Evolutionary conservation across 2,113 vertebrate species (phyloP), one percentile per base, ranked within the genome.

Genomic region (Sterrhoptilus dennistouni): DNA sequence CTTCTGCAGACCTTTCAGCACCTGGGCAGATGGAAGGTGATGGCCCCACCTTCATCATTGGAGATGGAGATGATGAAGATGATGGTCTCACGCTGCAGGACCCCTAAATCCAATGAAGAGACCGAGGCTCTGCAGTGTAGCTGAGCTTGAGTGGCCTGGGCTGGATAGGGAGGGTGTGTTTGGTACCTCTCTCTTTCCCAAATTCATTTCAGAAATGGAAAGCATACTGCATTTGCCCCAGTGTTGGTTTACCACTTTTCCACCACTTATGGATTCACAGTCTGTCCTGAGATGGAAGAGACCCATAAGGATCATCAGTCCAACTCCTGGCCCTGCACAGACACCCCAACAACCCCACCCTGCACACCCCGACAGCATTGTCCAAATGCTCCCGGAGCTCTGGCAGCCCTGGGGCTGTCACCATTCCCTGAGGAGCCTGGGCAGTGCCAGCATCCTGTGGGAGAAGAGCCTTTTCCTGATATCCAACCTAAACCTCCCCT

Each of bases 101-200:
- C 6, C 8, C 27, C n/a, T 38, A 21, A 68, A 81, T 57, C 6
- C 0, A 0, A 33, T 38, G 22, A 22, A 31, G 40, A 66, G 16
- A 33, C 15, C 1, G 0, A 52, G 24, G 18, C 47, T 40, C 27
- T 33, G 63, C 63, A 36, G 52, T 47, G 40, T 8, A 47, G 23
- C 52, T 56, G 22, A 47, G 17, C 33, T 45, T 1, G 0, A 31
- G 77, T 31, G 33, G 27, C 77, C 50, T 66, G 27, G 61, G 38
- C 40, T 54, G 40, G 17, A 6, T 56, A 17, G 40, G 13, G 12
- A 56, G 40, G 38, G 20, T 45, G 31, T 65, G 25, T 36, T 56
- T 45, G 31, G 42, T 47, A 15, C 27, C 11, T 47, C 40, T 45
- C 40, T 24, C 52, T 47, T 57, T 56, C 40, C 22, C 42, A 21